Evolutionary conservation across 2,797 vertebrate species (phyloP).

Genomic region (Distichodus sexfasciatus): DNA sequence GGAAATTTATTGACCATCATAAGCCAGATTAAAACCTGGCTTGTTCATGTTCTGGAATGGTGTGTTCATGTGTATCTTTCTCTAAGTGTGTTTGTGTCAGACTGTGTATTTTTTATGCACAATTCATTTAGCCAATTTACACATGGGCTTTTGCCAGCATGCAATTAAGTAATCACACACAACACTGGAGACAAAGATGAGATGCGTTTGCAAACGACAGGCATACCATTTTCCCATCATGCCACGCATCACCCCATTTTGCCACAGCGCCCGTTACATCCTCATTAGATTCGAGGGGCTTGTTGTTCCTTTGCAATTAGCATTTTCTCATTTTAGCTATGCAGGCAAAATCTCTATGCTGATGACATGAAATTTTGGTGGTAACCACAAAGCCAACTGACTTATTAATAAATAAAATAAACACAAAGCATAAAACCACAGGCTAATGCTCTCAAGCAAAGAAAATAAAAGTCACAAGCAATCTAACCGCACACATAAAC

Average conservation of each 20-base stretch:
- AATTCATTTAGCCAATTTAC: not conserved
- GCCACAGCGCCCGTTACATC: not conserved
- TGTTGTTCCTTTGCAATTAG: not conserved
- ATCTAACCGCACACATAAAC: too few species aligned
- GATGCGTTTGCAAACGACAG: not conserved
- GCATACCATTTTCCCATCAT: not conserved
- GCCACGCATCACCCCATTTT: not conserved
- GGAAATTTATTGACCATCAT: too few species aligned
- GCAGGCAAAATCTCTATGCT: not conserved
- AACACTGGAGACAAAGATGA: not conserved
- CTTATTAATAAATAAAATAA: too few species aligned
- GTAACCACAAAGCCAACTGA: not conserved
- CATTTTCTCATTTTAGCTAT: not conserved
- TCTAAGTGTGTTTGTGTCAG: not conserved
- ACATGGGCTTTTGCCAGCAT: not conserved
- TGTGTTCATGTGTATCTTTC: not conserved
- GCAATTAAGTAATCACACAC: slow-evolving; percentile 14
- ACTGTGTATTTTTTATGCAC: not conserved
- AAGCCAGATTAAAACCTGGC: too few species aligned
- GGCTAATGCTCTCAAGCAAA: too few species aligned
- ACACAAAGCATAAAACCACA: too few species aligned
- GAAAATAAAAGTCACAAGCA: too few species aligned
- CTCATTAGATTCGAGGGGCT: not conserved
- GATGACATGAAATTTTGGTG: not conserved
- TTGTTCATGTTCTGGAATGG: too few species aligned